Conservation (phyloP, 1,140 invertebrate species). For the Gonatopus flavifemur region DNA sequence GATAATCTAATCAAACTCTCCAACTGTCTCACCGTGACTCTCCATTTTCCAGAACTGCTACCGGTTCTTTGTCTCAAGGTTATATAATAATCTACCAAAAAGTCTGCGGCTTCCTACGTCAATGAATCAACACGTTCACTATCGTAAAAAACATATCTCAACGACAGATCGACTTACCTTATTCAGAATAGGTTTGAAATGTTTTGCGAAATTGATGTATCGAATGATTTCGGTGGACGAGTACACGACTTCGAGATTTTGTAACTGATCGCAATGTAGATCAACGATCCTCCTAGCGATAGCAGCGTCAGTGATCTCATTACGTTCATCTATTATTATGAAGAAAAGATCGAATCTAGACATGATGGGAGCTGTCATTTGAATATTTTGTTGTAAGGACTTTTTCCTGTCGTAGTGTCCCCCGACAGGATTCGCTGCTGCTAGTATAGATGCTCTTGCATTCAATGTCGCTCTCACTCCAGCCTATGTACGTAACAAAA, state of each 20-base stretch:
- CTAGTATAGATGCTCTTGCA: constrained; percentile 96
- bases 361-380: constrained; percentile 96
- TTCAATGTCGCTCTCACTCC: constrained; percentile 97
- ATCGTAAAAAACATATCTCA: background rate
- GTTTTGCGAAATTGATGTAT: constrained; percentile 95
- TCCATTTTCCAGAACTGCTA: constrained; percentile 75
- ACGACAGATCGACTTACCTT: constrained; percentile 45
- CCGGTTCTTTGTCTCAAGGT: constrained; percentile 81
- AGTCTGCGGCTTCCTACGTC: constrained; percentile 74
- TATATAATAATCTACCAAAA: constrained; percentile 89
- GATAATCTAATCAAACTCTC: constrained; percentile 96
- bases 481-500: constrained; percentile 62
- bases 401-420: constrained; percentile 94
- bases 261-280: constrained; percentile 80
- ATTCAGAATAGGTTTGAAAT: constrained; percentile 92
- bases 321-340: constrained; percentile 94
- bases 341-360: constrained; percentile 99
- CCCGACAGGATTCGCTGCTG: constrained; percentile 97
- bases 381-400: constrained; percentile 93
- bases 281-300: constrained; percentile 96
- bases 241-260: constrained; percentile 78
- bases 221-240: constrained; percentile 83
- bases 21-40: constrained; percentile 98
- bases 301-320: constrained; percentile 92
- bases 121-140: background rate